Base-by-base conservation (phyloP, 2,797 vertebrate species). In the Anomalospiza imberbis region DNA sequence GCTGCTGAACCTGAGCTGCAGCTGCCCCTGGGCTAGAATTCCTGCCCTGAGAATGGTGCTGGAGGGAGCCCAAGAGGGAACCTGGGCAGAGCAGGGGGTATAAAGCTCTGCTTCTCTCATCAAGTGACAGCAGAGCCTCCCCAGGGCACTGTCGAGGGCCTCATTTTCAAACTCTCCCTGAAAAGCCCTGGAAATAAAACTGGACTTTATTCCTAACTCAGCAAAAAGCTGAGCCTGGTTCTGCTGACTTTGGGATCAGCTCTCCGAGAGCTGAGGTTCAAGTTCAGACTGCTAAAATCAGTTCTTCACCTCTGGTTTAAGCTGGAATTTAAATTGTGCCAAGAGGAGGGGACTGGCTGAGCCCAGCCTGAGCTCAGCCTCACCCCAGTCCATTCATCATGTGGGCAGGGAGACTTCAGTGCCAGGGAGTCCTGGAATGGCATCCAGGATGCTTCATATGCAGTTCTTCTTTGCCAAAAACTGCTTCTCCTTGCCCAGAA, bases 211-310 rank as follows among this genome's bases (percentile, higher is more conserved):
- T 79, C 60, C 81, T 78, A 21, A 45, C 20, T 75, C 55, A 21
- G 63, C 77, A 76, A 26, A 63, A 81, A 61, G 8, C 71, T 10
- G 34, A 73, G 28, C 51, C 55, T 40, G 0, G 85, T 76, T 87
- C 54, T 94, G 74, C 94, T 95, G 86, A 32, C 26, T 51, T 66
- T 28, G 44, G 53, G 51, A 34, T 74, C 13, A 4, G 53, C 31
- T 66, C 10, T 19, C 24, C 0, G 0, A 13, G 58, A 67, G 29
- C 36, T 34, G 53, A 11, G 31, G 16, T 21, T 54, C 38, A 3
- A 4, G 38, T 51, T 90, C 31, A 44, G 42, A 44, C 26, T 38
- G 54, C 44, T 38, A 8, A 81, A 13, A 54, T 21, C 58, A 34
- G 57, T 24, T 34, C 58, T 75, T n/a, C n/a, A 5, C 20, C 29